Evolutionary conservation across 1,140 invertebrate genomes (phyloP), one percentile per base, ranked within the genome.

Genomic region (Kradibia gibbosae): DNA sequence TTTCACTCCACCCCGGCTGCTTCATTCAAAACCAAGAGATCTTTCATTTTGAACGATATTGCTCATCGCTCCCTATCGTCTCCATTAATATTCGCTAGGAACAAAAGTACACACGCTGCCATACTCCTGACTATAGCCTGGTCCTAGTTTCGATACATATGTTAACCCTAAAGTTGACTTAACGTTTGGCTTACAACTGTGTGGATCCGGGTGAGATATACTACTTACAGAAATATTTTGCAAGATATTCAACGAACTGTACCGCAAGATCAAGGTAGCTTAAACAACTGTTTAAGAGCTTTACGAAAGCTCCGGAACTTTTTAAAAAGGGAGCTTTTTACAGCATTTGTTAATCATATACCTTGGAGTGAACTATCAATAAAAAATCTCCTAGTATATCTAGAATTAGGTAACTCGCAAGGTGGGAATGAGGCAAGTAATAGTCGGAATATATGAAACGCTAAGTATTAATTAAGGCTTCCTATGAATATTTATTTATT

Each of bases 131-230:
- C n/a, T n/a, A 55, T 55, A 20, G 53, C 53, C 1, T 11, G 25
- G 34, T 8, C 28, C 11, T 25, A 39, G 34, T 28, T 28, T 73
- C 20, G 71, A 39, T 8, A 20, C 48, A 39, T 73, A 73, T 73
- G 71, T 73, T 73, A 73, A 73, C 55, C 55, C 31, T 15, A 39
- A 73, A 22, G 25, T 73, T 48, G 71, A 45, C n/a, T 45, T 45
- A 13, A 22, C 31, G 62, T 31, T 11, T 31, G n/a, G 57, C n/a
- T 45, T 5, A 45, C 5, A 13, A 8, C 42, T 45, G 42, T 45
- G 42, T 45, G 42, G 42, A 13, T 45, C 13, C 7, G 42, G 13
- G 42, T 45, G 5, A 45, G 5, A 45, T 8, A 45, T 45, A 13
- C 13, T 8, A 13, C 7, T 13, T 5, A 45, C 13, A 13, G 42